Evolutionary conservation across 2,888 invertebrate species (phyloP).

Genomic region (Stratiomys singularior): DNA sequence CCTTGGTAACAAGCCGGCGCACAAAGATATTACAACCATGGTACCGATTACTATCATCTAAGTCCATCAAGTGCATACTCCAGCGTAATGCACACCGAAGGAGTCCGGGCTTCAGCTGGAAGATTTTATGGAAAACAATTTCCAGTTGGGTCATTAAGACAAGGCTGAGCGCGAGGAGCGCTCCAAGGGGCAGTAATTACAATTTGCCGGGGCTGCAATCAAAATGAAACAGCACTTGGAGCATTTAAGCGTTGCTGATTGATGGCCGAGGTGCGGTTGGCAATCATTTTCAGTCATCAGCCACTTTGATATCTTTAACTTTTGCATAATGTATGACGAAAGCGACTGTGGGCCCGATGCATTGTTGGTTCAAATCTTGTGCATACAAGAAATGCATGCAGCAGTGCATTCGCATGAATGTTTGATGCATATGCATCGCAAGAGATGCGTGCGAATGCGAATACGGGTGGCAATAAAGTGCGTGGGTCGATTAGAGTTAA

Average conservation of each 20-base stretch:
- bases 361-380: not conserved
- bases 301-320: conserved; percentile 40
- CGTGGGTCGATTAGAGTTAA: conserved; percentile 40
- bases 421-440: not conserved
- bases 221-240: conserved; percentile 40
- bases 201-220: conserved; percentile 33
- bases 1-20: not conserved
- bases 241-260: conserved; percentile 45
- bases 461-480: conserved; percentile 12
- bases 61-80: conserved; percentile 23
- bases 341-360: not conserved
- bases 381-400: not conserved
- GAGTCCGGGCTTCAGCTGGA: not conserved
- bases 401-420: too few relatives aligned
- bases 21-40: not conserved
- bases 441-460: conserved; percentile 23
- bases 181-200: conserved; percentile 39
- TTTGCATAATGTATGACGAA: conserved; percentile 42
- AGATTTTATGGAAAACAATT: conserved; percentile 45
- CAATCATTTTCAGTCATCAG: conserved; percentile 46
- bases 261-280: conserved; percentile 41
- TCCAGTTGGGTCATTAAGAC: conserved; percentile 44
- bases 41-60: conserved; percentile 35
- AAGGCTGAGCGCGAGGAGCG: conserved; percentile 6
- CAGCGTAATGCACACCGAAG: not conserved